Evolutionary conservation across 1,140 invertebrate species (phyloP), one percentile per base, ranked within the genome.

Genomic region (Lasioglossum albipes): DNA sequence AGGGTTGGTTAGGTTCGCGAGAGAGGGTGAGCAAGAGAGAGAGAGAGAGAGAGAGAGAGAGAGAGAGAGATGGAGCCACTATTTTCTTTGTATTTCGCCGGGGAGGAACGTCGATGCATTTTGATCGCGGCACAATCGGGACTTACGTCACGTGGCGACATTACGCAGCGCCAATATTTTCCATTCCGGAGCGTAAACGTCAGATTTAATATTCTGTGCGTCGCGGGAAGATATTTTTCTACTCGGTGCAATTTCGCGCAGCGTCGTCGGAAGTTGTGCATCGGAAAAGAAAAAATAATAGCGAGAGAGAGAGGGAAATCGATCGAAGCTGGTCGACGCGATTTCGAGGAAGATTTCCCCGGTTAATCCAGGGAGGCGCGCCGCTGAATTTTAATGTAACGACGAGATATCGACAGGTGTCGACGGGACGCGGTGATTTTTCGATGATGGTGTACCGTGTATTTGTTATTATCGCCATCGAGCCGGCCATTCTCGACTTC

Each of bases 311-410:
- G 5, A 16, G 52, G 3, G 52, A 41, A 42, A 59, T 31, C 52
- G 62, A 64, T 64, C 45, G 76, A 13, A 7, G 16, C 16, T 2
- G 69, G 66, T 36, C 49, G 68, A 78, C 62, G 76, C 61, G 76
- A 72, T 78, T 78, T 78, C 76, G 27, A 49, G 62, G 59, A 78
- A 70, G 76, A 72, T 72, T 78, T 68, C 66, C 5, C 62, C 75
- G 75, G 76, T 72, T 78, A 78, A 78, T 78, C 68, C 76, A n/a
- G 45, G 45, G 45, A 64, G 18, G 76, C 76, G 62, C 49, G 64
- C 52, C 61, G 70, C 57, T 84, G 72, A 85, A 84, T 84, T 84
- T 84, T 84, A 79, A 84, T 73, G 83, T n/a, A 42, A 27, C 65
- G 75, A 62, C 42, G 45, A 64, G 81, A 71, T 83, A 84, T 83